Base-by-base conservation (phyloP, 2,113 vertebrate species). In the Pseudorhombus dupliciocellatus region DNA sequence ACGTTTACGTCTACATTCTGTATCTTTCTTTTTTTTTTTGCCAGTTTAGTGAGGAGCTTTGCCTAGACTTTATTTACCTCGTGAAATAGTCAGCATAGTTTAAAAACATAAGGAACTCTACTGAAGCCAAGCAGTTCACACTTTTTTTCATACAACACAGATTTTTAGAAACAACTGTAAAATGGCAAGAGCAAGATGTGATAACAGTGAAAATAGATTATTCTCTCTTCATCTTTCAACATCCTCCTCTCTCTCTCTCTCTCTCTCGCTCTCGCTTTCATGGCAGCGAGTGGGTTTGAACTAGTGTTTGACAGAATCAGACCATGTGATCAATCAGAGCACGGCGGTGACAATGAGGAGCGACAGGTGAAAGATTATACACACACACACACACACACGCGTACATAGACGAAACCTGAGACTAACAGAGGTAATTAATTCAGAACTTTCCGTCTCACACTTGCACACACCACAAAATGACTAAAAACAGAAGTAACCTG, bases 271-370 rank as follows among this genome's bases (percentile, higher is more conserved):
- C 18, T 46, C 15, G 4, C 42, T 46, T 16, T 18, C 52, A 42
- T 52, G 51, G 59, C 66, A 59, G 54, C 64, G 67, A 81, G 68
- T 37, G 44, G 55, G 79, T 62, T 52, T 84, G 63, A 68, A 73
- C 51, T 42, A 50, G 54, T 65, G 60, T 42, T 77, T 89, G 84
- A 90, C 78, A 89, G 87, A 91, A 91, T 92, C 87, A 91, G 88
- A 87, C 74, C 88, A 88, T 90, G 83, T 89, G 84, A 92, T 90
- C 88, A 90, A 84, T 92, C 88, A 89, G 62, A 82, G 83, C 55
- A 52, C 70, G 70, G 77, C 51, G 9, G 75, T 84, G 80, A 80
- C 74, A 69, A 81, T 79, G 44, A 85, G 71, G 56, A 59, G 63
- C 66, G 75, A 81, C 16, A 26, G 70, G 74, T 83, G 81, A 87